A percentile compares a stretch with the other conserved stretches of the same genome.
Evolutionary conservation across 2,888 invertebrate species (phyloP).

Genomic region (Blastobasis lacticolella): DNA sequence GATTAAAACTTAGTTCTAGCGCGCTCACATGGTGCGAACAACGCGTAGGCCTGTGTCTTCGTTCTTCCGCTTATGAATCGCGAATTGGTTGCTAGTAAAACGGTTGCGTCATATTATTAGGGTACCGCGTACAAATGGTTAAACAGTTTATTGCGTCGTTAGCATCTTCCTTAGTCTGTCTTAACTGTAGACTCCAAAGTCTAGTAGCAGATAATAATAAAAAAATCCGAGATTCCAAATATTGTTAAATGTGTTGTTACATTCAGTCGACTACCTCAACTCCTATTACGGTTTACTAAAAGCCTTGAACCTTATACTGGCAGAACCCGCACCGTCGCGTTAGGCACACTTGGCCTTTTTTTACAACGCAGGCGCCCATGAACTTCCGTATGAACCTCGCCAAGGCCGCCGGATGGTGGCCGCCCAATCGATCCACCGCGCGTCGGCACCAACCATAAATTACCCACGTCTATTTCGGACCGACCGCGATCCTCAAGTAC

Average conservation of each 20-base stretch:
- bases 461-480: slow-evolving; percentile 48
- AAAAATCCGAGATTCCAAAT: too few relatives aligned
- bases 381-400: slow-evolving; percentile 61
- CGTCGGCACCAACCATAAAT: slow-evolving; percentile 38
- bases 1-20: slow-evolving; percentile 1
- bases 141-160: too few relatives aligned
- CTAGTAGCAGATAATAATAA: too few relatives aligned
- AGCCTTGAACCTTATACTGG: too few relatives aligned
- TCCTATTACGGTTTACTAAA: too few relatives aligned
- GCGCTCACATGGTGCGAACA: background rate
- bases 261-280: too few relatives aligned
- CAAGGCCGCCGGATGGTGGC: slow-evolving; percentile 50
- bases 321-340: too few relatives aligned
- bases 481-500: slow-evolving; percentile 38
- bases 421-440: slow-evolving; percentile 48
- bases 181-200: too few relatives aligned
- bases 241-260: too few relatives aligned
- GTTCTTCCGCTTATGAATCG: slow-evolving; percentile 8
- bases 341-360: background rate
- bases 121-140: too few relatives aligned
- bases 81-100: slow-evolving; percentile 6
- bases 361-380: slow-evolving; percentile 42
- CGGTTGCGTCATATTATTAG: slow-evolving; percentile 6
- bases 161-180: too few relatives aligned
- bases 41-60: slow-evolving; percentile 3